A percentile compares a stretch with the other conserved stretches of the same genome.
Conservation (phyloP, 2,797 vertebrate genomes). For the Ibycter americanus region DNA sequence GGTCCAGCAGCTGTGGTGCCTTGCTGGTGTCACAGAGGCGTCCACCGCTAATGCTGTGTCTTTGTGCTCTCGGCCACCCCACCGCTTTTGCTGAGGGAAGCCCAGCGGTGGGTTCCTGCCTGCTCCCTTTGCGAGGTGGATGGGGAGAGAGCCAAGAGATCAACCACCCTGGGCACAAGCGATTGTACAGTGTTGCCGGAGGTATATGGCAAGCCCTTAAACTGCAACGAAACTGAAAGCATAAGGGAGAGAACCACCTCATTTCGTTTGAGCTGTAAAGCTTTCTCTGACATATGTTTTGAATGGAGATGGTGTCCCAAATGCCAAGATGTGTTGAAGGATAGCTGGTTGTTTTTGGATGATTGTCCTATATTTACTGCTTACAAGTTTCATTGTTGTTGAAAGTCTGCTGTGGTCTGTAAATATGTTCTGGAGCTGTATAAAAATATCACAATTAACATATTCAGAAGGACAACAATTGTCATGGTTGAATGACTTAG, state of each 20-base stretch:
- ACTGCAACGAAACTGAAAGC: background rate
- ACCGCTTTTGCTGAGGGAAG: fast-evolving
- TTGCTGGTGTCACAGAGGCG: background rate
- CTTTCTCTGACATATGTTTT: slow-evolving; percentile 65
- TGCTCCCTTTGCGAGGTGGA: background rate
- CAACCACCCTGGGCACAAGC: background rate
- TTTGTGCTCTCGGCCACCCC: background rate
- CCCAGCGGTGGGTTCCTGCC: background rate
- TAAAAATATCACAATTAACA: slow-evolving; percentile 74
- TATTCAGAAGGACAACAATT: slow-evolving; percentile 73
- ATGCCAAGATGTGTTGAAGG: slow-evolving; percentile 62
- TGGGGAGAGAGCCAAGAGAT: background rate
- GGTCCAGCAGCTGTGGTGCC: background rate
- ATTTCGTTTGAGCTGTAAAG: background rate
- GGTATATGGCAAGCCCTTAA: background rate
- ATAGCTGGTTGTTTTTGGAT: slow-evolving; percentile 45
- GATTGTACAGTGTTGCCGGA: background rate
- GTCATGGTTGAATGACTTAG: slow-evolving; percentile 63
- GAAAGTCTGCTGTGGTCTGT: slow-evolving; percentile 52
- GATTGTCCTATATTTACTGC: slow-evolving; percentile 36
- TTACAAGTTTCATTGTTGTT: slow-evolving; percentile 49
- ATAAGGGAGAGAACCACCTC: slow-evolving; percentile 54
- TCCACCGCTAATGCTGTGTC: fast-evolving
- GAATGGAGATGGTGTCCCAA: slow-evolving; percentile 64
- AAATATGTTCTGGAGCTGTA: slow-evolving; percentile 71